Evolutionary conservation across 2,888 invertebrate species (phyloP).

Genomic region (Troilus luridus): DNA sequence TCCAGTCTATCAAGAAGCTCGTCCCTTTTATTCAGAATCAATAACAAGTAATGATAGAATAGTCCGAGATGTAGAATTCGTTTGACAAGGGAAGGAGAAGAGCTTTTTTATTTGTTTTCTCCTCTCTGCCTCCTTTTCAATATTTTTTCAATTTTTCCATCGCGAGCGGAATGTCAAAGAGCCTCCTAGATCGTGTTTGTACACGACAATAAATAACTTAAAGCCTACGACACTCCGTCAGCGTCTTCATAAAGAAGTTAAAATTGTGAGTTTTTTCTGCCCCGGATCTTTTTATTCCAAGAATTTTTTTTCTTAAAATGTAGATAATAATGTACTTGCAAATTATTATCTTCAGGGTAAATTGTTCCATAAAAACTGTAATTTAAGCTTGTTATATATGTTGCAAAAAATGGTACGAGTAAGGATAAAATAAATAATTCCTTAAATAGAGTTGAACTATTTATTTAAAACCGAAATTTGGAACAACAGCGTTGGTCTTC

Average conservation of each 20-base stretch:
- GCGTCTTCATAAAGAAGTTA: neutral
- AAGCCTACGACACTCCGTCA: neutral
- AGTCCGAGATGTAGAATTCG: neutral
- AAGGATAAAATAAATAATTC: neutral
- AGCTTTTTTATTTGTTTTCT: neutral
- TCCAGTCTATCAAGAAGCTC: neutral
- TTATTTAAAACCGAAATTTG: too few species aligned
- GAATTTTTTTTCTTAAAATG: too few species aligned
- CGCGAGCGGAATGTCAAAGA: neutral
- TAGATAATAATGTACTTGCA: too few species aligned
- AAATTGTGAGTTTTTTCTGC: too few species aligned
- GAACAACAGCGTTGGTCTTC: too few species aligned
- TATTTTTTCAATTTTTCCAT: neutral
- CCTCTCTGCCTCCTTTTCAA: neutral
- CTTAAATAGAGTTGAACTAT: too few species aligned
- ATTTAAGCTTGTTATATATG: neutral
- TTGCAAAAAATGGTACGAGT: neutral
- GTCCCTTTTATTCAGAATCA: neutral
- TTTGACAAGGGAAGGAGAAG: neutral
- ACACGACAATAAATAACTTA: neutral
- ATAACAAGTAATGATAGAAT: conserved; percentile 12
- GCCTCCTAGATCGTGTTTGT: neutral
- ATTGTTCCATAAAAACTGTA: neutral
- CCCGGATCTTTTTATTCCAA: too few species aligned
- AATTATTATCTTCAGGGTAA: neutral